Base-by-base conservation (phyloP, 2,888 invertebrate genomes). In the Polylopha cassiicola region DNA sequence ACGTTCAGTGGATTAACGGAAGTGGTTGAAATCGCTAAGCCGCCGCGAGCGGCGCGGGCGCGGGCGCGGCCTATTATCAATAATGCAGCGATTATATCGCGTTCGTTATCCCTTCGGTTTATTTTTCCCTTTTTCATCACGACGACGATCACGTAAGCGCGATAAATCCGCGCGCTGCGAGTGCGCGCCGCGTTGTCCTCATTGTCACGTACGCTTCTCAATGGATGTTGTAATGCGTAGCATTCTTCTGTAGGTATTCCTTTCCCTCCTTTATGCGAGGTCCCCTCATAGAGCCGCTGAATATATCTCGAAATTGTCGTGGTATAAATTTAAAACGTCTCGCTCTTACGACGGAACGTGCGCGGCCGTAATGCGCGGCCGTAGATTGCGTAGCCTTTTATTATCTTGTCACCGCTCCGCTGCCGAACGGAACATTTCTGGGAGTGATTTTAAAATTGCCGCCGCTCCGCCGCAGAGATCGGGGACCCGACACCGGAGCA, bases 161-260 rank as follows among this genome's bases (percentile, higher is more conserved):
- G 48, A 68, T 70, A 68, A 65, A 65, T 67, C 64, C 53, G 47
- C 50, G 49, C 51, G 52, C 50, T 53, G 50, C 44, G 43, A 38
- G 47, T 43, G 41, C 31, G 45, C 49, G 46, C 34, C 13, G 29
- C 43, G 29, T 39, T 46, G 36, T 45, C 36, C 42, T 52, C 47
- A 55, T 55, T 53, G 58, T 61, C 64, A 65, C 65, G 65, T 65
- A 57, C 60, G 22, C 44, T 53, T 53, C 51, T 58, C 67, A 56
- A 56, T 64, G 61, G 58, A 51, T 58, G 64, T 58, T 67, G 62
- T 71, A 67, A 73, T 62, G 63, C 61, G 55, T 47, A 53, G 52
- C 65, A 65, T 66, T 61, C 65, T 66, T 65, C 55, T 55, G 55
- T n/a, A n/a, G n/a, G n/a, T 59, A 55, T 60, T 57, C 55, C 55